Evolutionary conservation across 2,113 vertebrate genomes (phyloP).

Genomic region (Protobothrops flavoviridis): DNA sequence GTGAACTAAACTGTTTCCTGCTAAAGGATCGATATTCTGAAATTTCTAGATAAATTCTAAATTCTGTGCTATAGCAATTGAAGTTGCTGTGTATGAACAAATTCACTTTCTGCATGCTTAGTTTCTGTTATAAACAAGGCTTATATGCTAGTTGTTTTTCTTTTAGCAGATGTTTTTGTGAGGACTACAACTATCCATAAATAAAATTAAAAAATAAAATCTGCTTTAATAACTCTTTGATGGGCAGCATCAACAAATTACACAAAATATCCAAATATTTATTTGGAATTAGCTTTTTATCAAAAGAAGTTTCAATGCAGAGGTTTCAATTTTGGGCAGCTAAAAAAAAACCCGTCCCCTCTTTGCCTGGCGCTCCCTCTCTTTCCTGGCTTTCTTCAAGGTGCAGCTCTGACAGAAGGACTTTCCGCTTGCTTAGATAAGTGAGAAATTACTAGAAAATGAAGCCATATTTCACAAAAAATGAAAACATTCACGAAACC

Average conservation of each 20-base stretch:
- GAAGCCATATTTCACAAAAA: not conserved
- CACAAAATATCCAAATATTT: not conserved
- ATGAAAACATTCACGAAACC: not conserved
- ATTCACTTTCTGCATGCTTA: not conserved
- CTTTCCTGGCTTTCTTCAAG: not conserved
- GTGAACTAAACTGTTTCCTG: not conserved
- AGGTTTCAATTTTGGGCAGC: not conserved
- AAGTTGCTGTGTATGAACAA: not conserved
- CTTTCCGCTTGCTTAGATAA: not conserved
- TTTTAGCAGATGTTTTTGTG: not conserved
- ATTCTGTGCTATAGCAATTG: not conserved
- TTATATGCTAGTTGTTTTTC: not conserved
- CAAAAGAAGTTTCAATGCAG: not conserved
- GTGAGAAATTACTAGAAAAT: not conserved
- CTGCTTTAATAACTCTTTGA: not conserved
- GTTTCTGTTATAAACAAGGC: not conserved
- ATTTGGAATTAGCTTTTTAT: not conserved
- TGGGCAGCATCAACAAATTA: not conserved
- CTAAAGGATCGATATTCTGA: not conserved
- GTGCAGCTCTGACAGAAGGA: not conserved
- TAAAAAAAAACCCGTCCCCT: not conserved
- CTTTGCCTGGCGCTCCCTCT: not conserved
- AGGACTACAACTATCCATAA: not conserved
- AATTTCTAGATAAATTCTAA: not conserved
- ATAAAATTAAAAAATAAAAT: not conserved